Base-by-base conservation (phyloP, 2,113 vertebrate genomes). In the Corydoras sp. region DNA sequence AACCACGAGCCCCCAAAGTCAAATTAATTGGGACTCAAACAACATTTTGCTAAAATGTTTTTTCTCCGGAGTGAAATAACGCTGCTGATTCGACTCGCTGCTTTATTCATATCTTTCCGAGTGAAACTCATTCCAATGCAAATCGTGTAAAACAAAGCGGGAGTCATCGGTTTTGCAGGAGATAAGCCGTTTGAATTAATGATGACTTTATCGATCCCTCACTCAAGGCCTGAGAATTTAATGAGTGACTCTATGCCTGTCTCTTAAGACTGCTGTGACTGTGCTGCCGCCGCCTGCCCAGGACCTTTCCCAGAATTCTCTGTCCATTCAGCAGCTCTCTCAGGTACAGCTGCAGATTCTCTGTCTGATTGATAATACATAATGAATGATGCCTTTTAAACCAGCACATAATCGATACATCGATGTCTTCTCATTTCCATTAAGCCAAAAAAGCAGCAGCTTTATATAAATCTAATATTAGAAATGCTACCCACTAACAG, bases 291-390 rank as follows among this genome's bases (percentile, higher is more conserved):
- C 32, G 68, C 62, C 14, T 11, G 68, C 74, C 66, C 63, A 76
- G 32, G 77, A 83, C 15, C 73, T 70, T 64, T 56, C 56, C 3
- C 75, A 74, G 74, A 87, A 84, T 81, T 85, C 86, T 35, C 70
- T 88, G 80, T 88, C 92, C 18, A 65, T 95, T 68, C 75, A 74
- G 51, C 80, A 75, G 65, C 82, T 96, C 18, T 86, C 90, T 3
- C 88, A 97, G 94, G 94, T 97, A 91, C 13, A 1, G 9, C 62
- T 58, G 49, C 30, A 67, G 56, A 62, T 55, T 58, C 35, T 13
- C 18, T 2, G 10, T n/a, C 14, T 67, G 58, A 62, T 65, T 13
- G 53, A 69, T 15, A 56, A 71, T 29, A 51, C 31, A 71, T 15
- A 66, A 53, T 66, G n/a, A n/a, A 59, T 64, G 8, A 11, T 49